Evolutionary conservation across 2,797 vertebrate species (phyloP), one percentile per base, ranked within the genome.

Genomic region (Cryptoprocta ferox): DNA sequence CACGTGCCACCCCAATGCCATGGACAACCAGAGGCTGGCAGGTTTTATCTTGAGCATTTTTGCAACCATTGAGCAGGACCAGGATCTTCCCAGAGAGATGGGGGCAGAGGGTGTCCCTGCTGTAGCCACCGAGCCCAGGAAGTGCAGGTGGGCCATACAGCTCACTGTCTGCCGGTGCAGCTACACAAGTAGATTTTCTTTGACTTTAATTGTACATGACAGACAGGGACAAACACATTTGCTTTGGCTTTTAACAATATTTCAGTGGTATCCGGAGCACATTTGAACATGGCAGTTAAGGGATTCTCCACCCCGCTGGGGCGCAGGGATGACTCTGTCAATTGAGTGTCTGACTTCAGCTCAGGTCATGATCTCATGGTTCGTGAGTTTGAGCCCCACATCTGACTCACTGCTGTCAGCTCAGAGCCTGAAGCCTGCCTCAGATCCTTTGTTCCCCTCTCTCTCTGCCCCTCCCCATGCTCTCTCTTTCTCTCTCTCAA

Each of bases 1-100:
- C 32, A 26, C 30, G 2, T 0, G 3, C 7, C 42, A 11, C 30
- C 35, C 18, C 63, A 0, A 1, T 0, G 6, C n/a, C 26, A 0
- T 1, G 28, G 42, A 4, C 0, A 2, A 10, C n/a, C 26, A 19
- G 61, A 3, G 15, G 45, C n/a, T 32, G 30, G 48, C 18, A 7
- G 15, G 0, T 53, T 21, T 59, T 18, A 2, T 32, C 32, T 5
- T 30, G 53, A 39, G 18, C 5, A 2, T 39, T 45, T 84, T 18
- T 83, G 63, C 5, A 16, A 4, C 14, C 13, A 18, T 2, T 14
- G 61, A 53, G 24, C 19, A 7, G 9, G 32, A 88, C 26, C 26
- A 24, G 13, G 65, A 32, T 21, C 1, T 16, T 18, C 26, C 32
- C 59, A 4, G 66, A 83, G 26, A 61, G 84, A 42, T 5, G 73